A percentile compares a stretch with the other conserved stretches of the same genome.
phyloP scores from a whole-genome alignment of 1,140 invertebrate genomes.

The Mizuhopecten yessoensis region DNA sequence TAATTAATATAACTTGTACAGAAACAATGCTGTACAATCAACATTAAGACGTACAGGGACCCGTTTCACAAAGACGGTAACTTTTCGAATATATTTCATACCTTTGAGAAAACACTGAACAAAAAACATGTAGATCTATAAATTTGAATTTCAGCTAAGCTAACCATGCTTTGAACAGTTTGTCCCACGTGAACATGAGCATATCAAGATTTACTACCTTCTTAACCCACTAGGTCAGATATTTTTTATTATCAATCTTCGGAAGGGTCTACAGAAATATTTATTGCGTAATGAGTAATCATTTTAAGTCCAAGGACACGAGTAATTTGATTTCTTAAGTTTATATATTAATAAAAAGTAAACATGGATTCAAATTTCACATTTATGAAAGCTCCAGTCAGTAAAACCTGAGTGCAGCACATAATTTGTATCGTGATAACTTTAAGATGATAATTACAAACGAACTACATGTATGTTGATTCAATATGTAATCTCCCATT shows the following conservation, averaged over 20 bases:
- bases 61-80: too few relatives aligned
- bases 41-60: too few relatives aligned
- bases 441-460: neutral
- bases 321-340: too few relatives aligned
- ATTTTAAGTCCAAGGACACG: neutral
- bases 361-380: neutral
- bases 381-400: neutral
- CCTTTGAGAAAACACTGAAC: too few relatives aligned
- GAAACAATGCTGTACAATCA: too few relatives aligned
- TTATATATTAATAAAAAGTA: too few relatives aligned
- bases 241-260: neutral
- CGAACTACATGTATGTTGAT: neutral
- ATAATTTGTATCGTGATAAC: neutral
- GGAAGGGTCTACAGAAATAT: neutral
- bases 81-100: too few relatives aligned
- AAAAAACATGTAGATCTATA: too few relatives aligned
- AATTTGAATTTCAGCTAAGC: too few relatives aligned
- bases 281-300: neutral
- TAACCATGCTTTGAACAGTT: too few relatives aligned
- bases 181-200: neutral
- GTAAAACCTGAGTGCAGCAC: neutral
- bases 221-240: neutral
- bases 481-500: neutral
- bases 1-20: too few relatives aligned
- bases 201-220: neutral